Evolutionary conservation across 2,888 invertebrate genomes (phyloP).

Genomic region (Itoplectis maculator): DNA sequence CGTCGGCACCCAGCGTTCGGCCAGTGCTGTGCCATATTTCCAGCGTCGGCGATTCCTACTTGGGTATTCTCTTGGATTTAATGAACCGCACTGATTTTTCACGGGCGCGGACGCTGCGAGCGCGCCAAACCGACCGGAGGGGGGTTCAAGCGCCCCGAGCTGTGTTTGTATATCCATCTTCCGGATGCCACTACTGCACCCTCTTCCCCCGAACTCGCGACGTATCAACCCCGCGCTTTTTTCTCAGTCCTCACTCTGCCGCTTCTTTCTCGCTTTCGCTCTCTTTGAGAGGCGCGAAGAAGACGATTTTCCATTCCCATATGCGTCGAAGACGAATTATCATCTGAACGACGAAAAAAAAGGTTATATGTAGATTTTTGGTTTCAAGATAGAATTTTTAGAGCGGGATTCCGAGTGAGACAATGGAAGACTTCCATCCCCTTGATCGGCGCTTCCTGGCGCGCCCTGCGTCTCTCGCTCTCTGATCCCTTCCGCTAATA

Average conservation of each 20-base stretch:
- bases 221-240: constrained; percentile 30
- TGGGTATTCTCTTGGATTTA: constrained; percentile 82
- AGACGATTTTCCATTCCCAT: constrained; percentile 70
- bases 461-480: constrained; percentile 19
- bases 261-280: constrained; percentile 30
- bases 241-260: constrained; percentile 23
- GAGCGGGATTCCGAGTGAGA: constrained; percentile 8
- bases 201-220: neutral
- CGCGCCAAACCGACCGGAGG: constrained; percentile 50
- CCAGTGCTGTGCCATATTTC: too few relatives aligned
- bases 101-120: constrained; percentile 72
- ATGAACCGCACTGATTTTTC: constrained; percentile 83
- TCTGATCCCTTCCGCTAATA: constrained; percentile 29
- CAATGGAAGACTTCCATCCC: constrained; percentile 35
- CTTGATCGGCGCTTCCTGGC: constrained; percentile 9
- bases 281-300: constrained; percentile 38
- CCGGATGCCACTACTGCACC: constrained; percentile 64
- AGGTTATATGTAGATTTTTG: neutral
- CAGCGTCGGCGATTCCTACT: too few relatives aligned
- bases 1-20: too few relatives aligned
- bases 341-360: constrained; percentile 72
- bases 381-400: neutral
- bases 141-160: constrained; percentile 64
- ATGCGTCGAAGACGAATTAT: constrained; percentile 79
- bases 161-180: constrained; percentile 77